These are phyloP conservation scores for Poeciliopsis presidionis DNA, from an alignment of 2,797 vertebrate species.

Conservation along the genomic window DNA sequence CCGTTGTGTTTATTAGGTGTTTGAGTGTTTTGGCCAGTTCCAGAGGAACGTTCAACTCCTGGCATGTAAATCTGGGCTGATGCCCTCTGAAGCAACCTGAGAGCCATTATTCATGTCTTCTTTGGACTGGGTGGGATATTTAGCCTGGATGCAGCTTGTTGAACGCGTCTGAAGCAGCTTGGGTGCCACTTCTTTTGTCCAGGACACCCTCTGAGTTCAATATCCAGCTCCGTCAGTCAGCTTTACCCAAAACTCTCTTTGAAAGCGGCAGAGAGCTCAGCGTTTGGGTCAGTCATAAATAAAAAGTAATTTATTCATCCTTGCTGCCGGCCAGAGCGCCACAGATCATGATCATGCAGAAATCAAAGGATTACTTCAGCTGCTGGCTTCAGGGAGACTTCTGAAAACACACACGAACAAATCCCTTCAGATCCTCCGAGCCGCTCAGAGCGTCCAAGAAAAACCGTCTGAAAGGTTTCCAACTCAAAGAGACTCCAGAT, in stretches of 20 bases:
- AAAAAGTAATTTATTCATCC: slow-evolving; percentile 50
- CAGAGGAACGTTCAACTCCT: slow-evolving; percentile 43
- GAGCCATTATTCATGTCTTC: slow-evolving; percentile 53
- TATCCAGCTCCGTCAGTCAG: slow-evolving; percentile 50
- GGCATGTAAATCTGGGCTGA: slow-evolving; percentile 58
- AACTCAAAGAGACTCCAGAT: slow-evolving; percentile 18
- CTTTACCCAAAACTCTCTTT: slow-evolving; percentile 30
- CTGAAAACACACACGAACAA: slow-evolving; percentile 31
- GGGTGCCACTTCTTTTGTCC: slow-evolving; percentile 59
- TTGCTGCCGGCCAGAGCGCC: slow-evolving; percentile 38
- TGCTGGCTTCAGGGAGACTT: slow-evolving; percentile 10
- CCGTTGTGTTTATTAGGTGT: slow-evolving; percentile 46
- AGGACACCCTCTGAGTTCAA: slow-evolving; percentile 64
- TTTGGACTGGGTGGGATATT: slow-evolving; percentile 1
- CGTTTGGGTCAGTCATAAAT: slow-evolving; percentile 57
- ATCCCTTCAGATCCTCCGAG: slow-evolving; percentile 52
- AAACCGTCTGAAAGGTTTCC: slow-evolving; percentile 28
- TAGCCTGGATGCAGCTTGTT: slow-evolving; percentile 58
- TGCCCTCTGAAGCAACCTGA: slow-evolving; percentile 52
- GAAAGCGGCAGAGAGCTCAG: slow-evolving; percentile 31
- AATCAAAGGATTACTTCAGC: slow-evolving; percentile 20
- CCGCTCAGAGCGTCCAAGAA: slow-evolving; percentile 54
- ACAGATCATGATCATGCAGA: slow-evolving; percentile 59
- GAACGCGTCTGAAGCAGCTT: slow-evolving; percentile 39
- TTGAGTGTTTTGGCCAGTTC: slow-evolving; percentile 46